Conservation (phyloP, 2,888 invertebrate species). For the Eurois occulta region DNA sequence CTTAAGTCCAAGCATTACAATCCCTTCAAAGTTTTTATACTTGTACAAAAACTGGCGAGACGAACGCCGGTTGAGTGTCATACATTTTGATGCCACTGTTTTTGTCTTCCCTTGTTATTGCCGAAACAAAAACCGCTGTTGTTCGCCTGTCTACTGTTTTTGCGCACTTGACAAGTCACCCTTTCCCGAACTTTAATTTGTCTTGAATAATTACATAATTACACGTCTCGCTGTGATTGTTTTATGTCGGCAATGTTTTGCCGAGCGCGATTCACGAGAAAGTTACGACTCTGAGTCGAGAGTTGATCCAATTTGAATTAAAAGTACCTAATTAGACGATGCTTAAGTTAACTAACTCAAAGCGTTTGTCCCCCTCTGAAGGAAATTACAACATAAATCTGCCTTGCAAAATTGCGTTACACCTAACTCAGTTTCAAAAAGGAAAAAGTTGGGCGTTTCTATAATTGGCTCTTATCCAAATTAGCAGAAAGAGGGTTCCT, state of each 20-base stretch:
- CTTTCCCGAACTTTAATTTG: constrained; percentile 81
- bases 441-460: constrained; percentile 78
- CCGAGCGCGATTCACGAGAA: constrained; percentile 64
- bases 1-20: constrained; percentile 76
- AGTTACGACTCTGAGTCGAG: constrained; percentile 65
- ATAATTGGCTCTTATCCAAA: constrained; percentile 87
- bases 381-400: constrained; percentile 84
- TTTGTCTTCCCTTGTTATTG: constrained; percentile 82
- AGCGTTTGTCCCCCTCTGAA: constrained; percentile 72
- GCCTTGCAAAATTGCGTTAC: constrained; percentile 80
- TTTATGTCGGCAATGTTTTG: constrained; percentile 71
- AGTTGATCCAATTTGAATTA: constrained; percentile 75
- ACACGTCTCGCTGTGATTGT: constrained; percentile 76
- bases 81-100: constrained; percentile 86
- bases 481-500: constrained; percentile 79
- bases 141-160: constrained; percentile 85
- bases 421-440: constrained; percentile 78
- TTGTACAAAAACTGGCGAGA: constrained; percentile 76
- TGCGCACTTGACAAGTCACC: constrained; percentile 86
- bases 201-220: constrained; percentile 87
- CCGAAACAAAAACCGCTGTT: constrained; percentile 83
- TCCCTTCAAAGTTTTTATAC: constrained; percentile 80
- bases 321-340: constrained; percentile 77
- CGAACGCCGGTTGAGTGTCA: constrained; percentile 81
- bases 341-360: constrained; percentile 74